These are phyloP conservation scores for Brotula barbata DNA, from an alignment of 2,797 vertebrate species.

Conservation along the genomic window DNA sequence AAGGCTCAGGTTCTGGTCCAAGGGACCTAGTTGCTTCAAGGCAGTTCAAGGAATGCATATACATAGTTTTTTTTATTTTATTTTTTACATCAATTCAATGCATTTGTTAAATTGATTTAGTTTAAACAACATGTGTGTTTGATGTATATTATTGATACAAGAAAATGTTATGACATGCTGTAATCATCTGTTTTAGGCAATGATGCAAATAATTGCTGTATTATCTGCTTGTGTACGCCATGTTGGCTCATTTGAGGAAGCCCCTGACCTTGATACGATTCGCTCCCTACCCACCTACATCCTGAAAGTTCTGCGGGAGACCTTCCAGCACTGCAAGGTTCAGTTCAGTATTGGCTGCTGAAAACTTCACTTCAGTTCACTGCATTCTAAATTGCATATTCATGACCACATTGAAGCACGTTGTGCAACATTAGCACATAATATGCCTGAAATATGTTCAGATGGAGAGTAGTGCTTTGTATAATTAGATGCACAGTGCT, in stretches of 20 bases:
- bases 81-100: not conserved
- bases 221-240: constrained; percentile 83
- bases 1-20: no score
- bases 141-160: not conserved
- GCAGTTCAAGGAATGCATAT: no score
- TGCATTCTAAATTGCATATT: not conserved
- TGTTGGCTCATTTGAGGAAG: constrained; percentile 78
- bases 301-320: constrained; percentile 84
- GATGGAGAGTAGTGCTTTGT: not conserved
- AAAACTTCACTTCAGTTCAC: no score
- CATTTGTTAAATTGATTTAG: not conserved
- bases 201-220: constrained; percentile 84
- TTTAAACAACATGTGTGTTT: not conserved
- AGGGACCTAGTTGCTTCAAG: no score
- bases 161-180: constrained; percentile 2
- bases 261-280: constrained; percentile 75
- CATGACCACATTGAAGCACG: not conserved
- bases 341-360: not conserved
- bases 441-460: not conserved
- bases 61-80: not conserved
- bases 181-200: constrained; percentile 69
- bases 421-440: not conserved
- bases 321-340: constrained; percentile 90
- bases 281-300: constrained; percentile 85
- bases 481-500: not conserved